These are phyloP conservation scores for Hypomecis punctinalis DNA, from an alignment of 2,888 invertebrate species.

Conservation along the genomic window DNA sequence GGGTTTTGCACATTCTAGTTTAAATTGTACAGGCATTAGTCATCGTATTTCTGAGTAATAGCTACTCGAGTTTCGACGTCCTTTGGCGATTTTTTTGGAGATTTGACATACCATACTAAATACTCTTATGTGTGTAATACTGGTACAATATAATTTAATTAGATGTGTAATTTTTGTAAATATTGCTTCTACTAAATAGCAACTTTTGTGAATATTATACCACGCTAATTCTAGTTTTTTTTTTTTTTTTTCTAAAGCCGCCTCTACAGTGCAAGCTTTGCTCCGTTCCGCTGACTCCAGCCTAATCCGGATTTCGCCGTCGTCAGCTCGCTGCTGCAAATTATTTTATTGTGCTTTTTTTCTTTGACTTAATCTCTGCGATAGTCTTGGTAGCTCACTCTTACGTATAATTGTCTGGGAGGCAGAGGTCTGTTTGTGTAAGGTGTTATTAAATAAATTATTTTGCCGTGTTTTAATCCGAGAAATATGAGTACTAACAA, in stretches of 20 bases:
- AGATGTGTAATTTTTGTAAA: no score
- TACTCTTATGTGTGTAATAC: no score
- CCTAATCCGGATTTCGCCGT: constrained; percentile 49
- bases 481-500: background rate
- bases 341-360: constrained; percentile 66
- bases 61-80: no score
- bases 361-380: constrained; percentile 60
- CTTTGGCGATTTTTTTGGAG: no score
- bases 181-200: no score
- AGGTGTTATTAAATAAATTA: background rate
- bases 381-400: constrained; percentile 43
- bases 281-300: constrained; percentile 34
- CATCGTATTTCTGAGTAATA: no score
- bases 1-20: no score
- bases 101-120: no score
- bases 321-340: constrained; percentile 56
- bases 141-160: no score
- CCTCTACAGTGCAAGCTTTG: constrained; percentile 12
- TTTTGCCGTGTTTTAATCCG: background rate
- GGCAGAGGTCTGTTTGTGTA: background rate
- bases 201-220: no score
- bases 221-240: no score
- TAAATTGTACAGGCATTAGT: no score
- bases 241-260: constrained; percentile 9
- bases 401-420: constrained; percentile 25